phyloP scores from a whole-genome alignment of 1,140 invertebrate species.

The Pseudobourletiella spinata region DNA sequence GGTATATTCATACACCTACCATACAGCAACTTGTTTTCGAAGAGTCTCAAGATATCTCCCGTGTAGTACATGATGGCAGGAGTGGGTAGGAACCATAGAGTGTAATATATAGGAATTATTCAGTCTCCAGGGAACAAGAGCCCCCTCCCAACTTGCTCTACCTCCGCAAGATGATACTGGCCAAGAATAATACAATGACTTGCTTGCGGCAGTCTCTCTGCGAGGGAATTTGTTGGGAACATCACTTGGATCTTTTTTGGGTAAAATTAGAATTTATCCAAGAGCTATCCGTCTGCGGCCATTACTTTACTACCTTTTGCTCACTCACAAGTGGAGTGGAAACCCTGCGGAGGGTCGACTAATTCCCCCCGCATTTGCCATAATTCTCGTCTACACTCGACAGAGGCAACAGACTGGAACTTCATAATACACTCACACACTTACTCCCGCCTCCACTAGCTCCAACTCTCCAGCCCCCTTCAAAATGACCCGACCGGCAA shows the following conservation, averaged over 20 bases:
- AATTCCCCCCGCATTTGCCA: slow-evolving; percentile 26
- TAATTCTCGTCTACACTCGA: slow-evolving; percentile 16
- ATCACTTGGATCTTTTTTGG: too few species aligned
- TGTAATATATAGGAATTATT: neutral
- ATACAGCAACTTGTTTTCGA: too few species aligned
- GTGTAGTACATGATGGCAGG: too few species aligned
- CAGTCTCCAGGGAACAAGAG: too few species aligned
- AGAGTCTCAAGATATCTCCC: too few species aligned
- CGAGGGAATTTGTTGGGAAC: too few species aligned
- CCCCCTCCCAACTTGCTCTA: too few species aligned
- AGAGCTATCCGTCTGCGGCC: neutral
- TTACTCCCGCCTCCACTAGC: neutral
- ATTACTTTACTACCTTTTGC: neutral
- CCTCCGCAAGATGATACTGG: neutral
- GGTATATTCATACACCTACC: neutral
- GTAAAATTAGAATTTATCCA: neutral
- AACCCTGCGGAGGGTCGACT: slow-evolving; percentile 19
- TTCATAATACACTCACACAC: neutral
- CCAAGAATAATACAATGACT: too few species aligned
- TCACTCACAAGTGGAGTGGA: too few species aligned
- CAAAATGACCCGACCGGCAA: slow-evolving; percentile 9
- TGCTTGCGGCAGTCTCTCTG: too few species aligned
- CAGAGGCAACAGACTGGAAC: neutral
- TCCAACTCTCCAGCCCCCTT: neutral
- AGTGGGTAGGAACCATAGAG: too few species aligned